Conservation (phyloP, 1,140 invertebrate species). For the Potamilus streckersoni region DNA sequence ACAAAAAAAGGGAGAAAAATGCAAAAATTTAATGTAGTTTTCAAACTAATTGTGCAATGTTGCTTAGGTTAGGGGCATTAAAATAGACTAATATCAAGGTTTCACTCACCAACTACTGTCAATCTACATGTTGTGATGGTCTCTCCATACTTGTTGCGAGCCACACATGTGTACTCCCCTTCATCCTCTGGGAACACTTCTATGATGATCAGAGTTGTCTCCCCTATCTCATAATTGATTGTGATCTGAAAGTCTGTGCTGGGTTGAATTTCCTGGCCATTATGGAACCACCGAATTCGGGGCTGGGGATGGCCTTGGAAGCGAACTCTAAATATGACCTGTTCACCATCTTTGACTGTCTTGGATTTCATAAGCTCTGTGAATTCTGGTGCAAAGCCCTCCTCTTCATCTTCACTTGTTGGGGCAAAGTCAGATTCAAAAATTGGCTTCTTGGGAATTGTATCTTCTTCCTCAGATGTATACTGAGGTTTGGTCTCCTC, state of each 20-base stretch:
- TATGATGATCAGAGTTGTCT: constrained; percentile 60
- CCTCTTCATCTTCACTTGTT: constrained; percentile 46
- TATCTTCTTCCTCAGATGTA: constrained; percentile 29
- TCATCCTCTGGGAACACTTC: constrained; percentile 77
- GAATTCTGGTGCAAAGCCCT: constrained; percentile 57
- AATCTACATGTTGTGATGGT: constrained; percentile 70
- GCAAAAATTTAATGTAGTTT: no score
- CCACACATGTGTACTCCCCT: constrained; percentile 91
- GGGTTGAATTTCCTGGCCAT: constrained; percentile 57
- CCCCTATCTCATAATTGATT: constrained; percentile 52
- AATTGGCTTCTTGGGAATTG: constrained; percentile 29
- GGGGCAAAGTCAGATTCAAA: constrained; percentile 39
- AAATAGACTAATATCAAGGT: not conserved
- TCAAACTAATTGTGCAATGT: no score
- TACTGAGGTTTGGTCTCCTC: constrained; percentile 10
- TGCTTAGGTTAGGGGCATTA: constrained; percentile 8
- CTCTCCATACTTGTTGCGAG: constrained; percentile 89
- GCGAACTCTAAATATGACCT: constrained; percentile 55
- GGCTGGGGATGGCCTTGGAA: constrained; percentile 59
- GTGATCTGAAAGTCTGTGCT: constrained; percentile 61
- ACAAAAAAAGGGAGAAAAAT: no score
- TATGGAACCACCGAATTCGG: constrained; percentile 65
- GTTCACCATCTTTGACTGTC: constrained; percentile 58
- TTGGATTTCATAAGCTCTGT: constrained; percentile 58
- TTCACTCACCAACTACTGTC: constrained; percentile 58